These are phyloP conservation scores for Ceratoteleas bidentatus DNA, from an alignment of 1,140 invertebrate genomes.

Conservation along the genomic window DNA sequence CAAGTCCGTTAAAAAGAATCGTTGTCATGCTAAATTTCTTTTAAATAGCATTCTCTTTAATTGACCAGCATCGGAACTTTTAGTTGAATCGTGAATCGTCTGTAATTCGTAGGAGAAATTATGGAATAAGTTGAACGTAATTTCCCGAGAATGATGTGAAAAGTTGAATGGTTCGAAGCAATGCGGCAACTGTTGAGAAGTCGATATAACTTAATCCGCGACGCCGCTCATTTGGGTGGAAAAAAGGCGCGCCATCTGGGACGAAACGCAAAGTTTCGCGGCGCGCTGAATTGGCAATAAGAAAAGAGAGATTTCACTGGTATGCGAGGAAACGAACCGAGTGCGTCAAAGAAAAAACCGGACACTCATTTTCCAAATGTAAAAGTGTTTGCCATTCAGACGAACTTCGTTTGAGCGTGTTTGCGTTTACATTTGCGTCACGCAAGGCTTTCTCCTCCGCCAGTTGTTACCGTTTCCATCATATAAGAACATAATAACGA, in stretches of 20 bases:
- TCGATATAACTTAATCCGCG: too few species aligned
- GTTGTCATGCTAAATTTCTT: too few species aligned
- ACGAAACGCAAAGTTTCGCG: slow-evolving; percentile 29
- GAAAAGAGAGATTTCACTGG: slow-evolving; percentile 61
- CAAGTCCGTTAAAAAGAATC: too few species aligned
- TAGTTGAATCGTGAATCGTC: too few species aligned
- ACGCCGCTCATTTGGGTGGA: not conserved
- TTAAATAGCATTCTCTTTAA: too few species aligned
- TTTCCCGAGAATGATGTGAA: too few species aligned
- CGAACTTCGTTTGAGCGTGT: slow-evolving; percentile 41
- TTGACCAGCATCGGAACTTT: too few species aligned
- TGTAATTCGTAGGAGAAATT: too few species aligned
- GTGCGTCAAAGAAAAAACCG: slow-evolving; percentile 60
- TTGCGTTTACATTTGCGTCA: slow-evolving; percentile 61
- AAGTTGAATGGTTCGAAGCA: too few species aligned
- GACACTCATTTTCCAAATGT: slow-evolving; percentile 65
- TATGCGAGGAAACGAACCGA: slow-evolving; percentile 49
- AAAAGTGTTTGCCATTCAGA: slow-evolving; percentile 63
- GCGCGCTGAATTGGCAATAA: slow-evolving; percentile 27
- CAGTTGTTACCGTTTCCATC: slow-evolving; percentile 46
- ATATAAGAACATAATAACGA: not conserved
- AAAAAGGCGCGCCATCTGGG: slow-evolving; percentile 27
- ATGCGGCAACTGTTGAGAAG: too few species aligned
- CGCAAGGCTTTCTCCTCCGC: slow-evolving; percentile 61
- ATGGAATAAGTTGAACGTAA: too few species aligned